Evolutionary conservation across 2,797 vertebrate species (phyloP), one percentile per base, ranked within the genome.

Genomic region (Lerista edwardsae): DNA sequence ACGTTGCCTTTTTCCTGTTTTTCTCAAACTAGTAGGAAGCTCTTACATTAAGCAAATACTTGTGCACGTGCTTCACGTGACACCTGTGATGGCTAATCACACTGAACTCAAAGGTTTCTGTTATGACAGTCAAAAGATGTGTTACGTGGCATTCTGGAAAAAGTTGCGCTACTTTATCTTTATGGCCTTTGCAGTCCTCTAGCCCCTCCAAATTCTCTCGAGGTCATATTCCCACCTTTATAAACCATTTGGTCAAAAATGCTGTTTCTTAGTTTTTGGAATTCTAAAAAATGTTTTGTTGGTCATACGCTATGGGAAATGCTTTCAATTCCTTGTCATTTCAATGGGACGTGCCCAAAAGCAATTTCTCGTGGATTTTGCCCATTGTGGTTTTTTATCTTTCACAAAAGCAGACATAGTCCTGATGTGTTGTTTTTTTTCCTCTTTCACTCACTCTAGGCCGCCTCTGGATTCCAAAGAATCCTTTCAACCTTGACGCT

Each of bases 401-500:
- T 80, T 84, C 12, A 21, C 69, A 9, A 3, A 80, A 57, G 36
- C 57, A 59, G 27, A 17, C 3, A n/a, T n/a, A n/a, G 62, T 78
- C 25, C 86, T 94, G 81, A 94, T 84, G 41, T 14, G 4, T 69
- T 86, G 67, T 86, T 90, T 82, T 86, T 86, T 27, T 39, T 89
- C 39, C n/a, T 51, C 15, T 19, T 7, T 76, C 25, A 14, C 80
- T 57, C 93, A 94, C 14, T 93, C n/a, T 92, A 99, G 98, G 96
- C 95, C 17, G 94, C 96, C 67, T 96, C 97, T 25, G 92, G 96
- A 41, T 95, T 96, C 41, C 97, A 97, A 51, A 96, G 97, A 82
- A 93, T 99, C 83, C 94, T 99, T 68, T 97, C 97, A 0, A 95
- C 98, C 0, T 90, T 99, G 85, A 96, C 96, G 4, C 95, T 99